Percentiles rank a stretch among this genome's conserved stretches.
These are phyloP conservation scores for Gnatocerus cornutus DNA, from an alignment of 2,888 invertebrate genomes.

Conservation along the genomic window DNA sequence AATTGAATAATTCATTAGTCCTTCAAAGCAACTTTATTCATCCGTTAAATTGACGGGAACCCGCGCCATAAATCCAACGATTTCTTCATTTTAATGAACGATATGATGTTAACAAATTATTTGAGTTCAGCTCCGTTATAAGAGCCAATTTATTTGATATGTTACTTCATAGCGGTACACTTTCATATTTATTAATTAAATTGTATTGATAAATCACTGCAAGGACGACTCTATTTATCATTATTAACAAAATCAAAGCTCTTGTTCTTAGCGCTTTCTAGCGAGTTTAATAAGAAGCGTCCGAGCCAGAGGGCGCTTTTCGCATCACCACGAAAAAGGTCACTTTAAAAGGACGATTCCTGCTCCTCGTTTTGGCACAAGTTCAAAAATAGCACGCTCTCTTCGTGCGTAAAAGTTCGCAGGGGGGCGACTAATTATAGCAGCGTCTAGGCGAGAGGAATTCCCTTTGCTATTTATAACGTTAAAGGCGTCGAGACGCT, in stretches of 20 bases:
- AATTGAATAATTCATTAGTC: constrained; percentile 29
- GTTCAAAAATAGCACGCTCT: neutral
- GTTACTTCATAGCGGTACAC: constrained; percentile 40
- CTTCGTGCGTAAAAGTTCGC: constrained; percentile 59
- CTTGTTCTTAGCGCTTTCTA: neutral
- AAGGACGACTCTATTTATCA: constrained; percentile 26
- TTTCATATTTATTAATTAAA: constrained; percentile 41
- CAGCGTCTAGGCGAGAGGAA: constrained; percentile 60
- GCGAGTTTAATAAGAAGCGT: neutral
- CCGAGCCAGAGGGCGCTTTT: neutral
- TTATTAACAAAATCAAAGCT: constrained; percentile 21
- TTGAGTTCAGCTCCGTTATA: constrained; percentile 31
- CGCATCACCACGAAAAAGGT: too few species aligned
- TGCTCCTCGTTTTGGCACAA: neutral
- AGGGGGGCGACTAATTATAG: constrained; percentile 62
- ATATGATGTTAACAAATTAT: constrained; percentile 47
- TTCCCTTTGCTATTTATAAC: constrained; percentile 63
- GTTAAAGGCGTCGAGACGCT: constrained; percentile 60
- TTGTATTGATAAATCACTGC: constrained; percentile 28
- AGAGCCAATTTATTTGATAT: constrained; percentile 42
- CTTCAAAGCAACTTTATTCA: constrained; percentile 15
- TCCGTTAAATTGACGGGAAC: constrained; percentile 10
- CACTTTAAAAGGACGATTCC: too few species aligned
- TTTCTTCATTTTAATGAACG: constrained; percentile 47
- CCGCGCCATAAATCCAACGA: constrained; percentile 37